Evolutionary conservation across 92 coral and sea anemone genomes (phyloP), one percentile per base, ranked within the genome.

Genomic region (Muricea muricata): DNA sequence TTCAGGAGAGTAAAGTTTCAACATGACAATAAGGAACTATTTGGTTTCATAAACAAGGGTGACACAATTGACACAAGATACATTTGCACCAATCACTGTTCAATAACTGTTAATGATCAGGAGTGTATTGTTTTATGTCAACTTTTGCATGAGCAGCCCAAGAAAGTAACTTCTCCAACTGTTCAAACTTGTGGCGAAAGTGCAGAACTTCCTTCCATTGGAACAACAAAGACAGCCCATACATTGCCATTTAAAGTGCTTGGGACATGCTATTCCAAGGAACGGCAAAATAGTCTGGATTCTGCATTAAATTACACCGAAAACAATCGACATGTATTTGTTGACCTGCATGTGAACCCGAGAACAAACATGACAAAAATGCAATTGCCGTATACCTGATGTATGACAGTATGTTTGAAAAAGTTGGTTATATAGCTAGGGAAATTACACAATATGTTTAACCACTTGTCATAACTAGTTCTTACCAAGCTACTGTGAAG

Each of bases 301-400:
- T 67, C 66, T 18, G 84, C 93, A 39, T 39, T 39, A 11, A 39
- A 39, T 39, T 39, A 39, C 45, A 39, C 11, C 11, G 45, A 39
- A 4, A 41, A 39, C 45, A 39, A 39, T 11, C 5, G 45, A 21
- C 73, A 65, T 14, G 85, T 90, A 0, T 81, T 72, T 81, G 90
- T 48, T 0, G 75, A 46, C 80, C 85, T 3, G 13, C n/a, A 52
- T 68, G 81, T 14, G 90, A 90, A 42, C 85, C 87, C 34, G 87
- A 90, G 0, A 90, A 90, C 35, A 30, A 28, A 10, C 41, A 80
- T 47, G 93, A 90, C 81, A n/a, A n/a, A 34, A 66, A 90, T 90
- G 90, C 85, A 17, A 86, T 86, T 79, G 87, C 90, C 6, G 92
- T 89, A 3, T 25, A 71, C 10, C 12, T 86, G 8, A 75, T 73